Percentiles rank a stretch among this genome's conserved stretches.
Evolutionary conservation across 2,888 invertebrate species (phyloP).

Genomic region (Drosophila silvestris): DNA sequence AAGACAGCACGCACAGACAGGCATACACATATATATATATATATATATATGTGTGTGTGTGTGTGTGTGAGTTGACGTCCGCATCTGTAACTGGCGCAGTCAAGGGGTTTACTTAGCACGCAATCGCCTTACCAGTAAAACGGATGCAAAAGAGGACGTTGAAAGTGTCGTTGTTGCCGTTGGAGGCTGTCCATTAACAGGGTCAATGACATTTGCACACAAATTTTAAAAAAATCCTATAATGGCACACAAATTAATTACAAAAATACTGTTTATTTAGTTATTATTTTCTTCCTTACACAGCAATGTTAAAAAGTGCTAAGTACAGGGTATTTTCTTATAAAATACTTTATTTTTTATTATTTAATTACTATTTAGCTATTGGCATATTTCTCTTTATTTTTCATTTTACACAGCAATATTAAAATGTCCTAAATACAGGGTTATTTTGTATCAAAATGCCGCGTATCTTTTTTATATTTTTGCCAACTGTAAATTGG

Average conservation of each 20-base stretch:
- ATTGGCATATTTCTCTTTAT: neutral
- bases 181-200: neutral
- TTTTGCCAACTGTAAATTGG: too few species aligned
- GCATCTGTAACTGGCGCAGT: conserved; percentile 12
- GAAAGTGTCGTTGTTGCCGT: neutral
- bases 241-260: neutral
- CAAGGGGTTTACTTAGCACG: conserved; percentile 13
- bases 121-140: conserved; percentile 24
- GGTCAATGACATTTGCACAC: conserved; percentile 15
- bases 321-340: neutral
- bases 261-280: neutral
- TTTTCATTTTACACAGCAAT: neutral
- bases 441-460: neutral
- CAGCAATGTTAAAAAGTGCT: neutral
- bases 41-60: neutral
- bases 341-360: neutral
- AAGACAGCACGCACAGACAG: conserved; percentile 7
- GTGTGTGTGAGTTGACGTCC: neutral
- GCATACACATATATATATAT: too few species aligned
- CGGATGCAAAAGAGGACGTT: conserved; percentile 23
- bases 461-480: neutral
- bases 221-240: neutral
- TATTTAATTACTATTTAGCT: neutral
- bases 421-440: neutral
- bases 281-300: neutral